phyloP scores from a whole-genome alignment of 1,140 invertebrate species.

The Hetaerina americana region DNA sequence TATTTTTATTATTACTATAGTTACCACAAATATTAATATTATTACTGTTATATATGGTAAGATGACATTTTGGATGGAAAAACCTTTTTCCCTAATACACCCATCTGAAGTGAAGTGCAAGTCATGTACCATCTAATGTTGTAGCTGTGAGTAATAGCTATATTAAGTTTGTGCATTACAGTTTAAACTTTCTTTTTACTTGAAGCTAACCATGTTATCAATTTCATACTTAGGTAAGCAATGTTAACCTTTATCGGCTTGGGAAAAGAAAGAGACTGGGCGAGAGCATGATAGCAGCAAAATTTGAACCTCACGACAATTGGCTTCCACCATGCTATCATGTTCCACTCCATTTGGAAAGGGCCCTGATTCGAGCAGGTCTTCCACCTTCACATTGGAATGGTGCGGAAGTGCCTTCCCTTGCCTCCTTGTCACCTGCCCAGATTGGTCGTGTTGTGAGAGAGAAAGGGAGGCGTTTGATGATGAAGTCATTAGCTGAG shows the following conservation, averaged over 20 bases:
- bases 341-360: slow-evolving; percentile 67
- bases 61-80: too few relatives aligned
- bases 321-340: slow-evolving; percentile 95
- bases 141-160: too few relatives aligned
- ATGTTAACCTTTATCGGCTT: slow-evolving; percentile 89
- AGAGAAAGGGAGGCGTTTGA: slow-evolving; percentile 33
- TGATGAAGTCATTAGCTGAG: neutral
- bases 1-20: too few relatives aligned
- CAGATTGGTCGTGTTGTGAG: slow-evolving; percentile 49
- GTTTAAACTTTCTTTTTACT: neutral
- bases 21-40: too few relatives aligned
- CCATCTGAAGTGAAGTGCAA: too few relatives aligned
- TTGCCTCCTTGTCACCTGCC: slow-evolving; percentile 42
- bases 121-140: too few relatives aligned
- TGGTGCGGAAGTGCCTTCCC: slow-evolving; percentile 48
- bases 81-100: too few relatives aligned
- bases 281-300: slow-evolving; percentile 92
- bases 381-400: slow-evolving; percentile 61
- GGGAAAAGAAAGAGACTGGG: slow-evolving; percentile 80
- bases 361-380: slow-evolving; percentile 61
- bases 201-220: neutral
- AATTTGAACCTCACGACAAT: slow-evolving; percentile 98
- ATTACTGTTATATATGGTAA: too few relatives aligned
- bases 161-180: too few relatives aligned
- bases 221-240: slow-evolving; percentile 54